A percentile compares a stretch with the other conserved stretches of the same genome.
phyloP scores from a whole-genome alignment of 1,140 invertebrate species.

The Anagrus nilaparvatae region DNA sequence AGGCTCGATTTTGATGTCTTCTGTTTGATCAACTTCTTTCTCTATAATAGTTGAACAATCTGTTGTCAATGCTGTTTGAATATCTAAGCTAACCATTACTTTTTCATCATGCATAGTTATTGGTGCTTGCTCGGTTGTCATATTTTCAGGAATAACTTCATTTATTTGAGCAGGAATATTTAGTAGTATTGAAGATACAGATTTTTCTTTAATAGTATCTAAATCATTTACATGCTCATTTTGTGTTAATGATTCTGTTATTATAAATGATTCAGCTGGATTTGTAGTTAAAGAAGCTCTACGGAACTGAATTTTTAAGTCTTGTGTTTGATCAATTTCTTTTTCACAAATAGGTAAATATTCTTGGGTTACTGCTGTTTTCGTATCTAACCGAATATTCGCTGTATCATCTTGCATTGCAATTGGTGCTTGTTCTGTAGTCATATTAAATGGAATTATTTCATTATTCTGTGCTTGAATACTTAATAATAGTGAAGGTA shows the following conservation, averaged over 20 bases:
- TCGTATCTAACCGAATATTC: slow-evolving; percentile 43
- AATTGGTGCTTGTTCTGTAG: slow-evolving; percentile 41
- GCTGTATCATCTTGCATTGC: slow-evolving; percentile 41
- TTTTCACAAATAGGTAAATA: slow-evolving; percentile 44
- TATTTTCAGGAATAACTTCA: slow-evolving; percentile 43
- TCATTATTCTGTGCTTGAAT: slow-evolving; percentile 42
- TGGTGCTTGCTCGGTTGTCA: slow-evolving; percentile 42
- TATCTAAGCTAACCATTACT: slow-evolving; percentile 46
- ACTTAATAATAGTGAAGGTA: slow-evolving; percentile 28
- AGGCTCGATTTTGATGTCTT: slow-evolving; percentile 30
- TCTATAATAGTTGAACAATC: slow-evolving; percentile 43
- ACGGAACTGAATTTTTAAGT: too few species aligned
- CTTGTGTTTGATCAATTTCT: slow-evolving; percentile 45
- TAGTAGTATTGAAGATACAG: slow-evolving; percentile 26
- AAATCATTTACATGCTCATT: too few species aligned
- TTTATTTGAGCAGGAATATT: slow-evolving; percentile 39
- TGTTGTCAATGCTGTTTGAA: slow-evolving; percentile 43
- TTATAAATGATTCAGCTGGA: too few species aligned
- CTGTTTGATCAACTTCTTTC: slow-evolving; percentile 42
- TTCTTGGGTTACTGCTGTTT: slow-evolving; percentile 43
- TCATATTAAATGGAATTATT: slow-evolving; percentile 40
- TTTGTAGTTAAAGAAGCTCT: too few species aligned
- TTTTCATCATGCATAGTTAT: slow-evolving; percentile 36
- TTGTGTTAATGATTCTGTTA: too few species aligned
- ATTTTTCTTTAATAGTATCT: slow-evolving; percentile 31